Conservation (phyloP, 1,140 invertebrate species). For the Papilio machaon region DNA sequence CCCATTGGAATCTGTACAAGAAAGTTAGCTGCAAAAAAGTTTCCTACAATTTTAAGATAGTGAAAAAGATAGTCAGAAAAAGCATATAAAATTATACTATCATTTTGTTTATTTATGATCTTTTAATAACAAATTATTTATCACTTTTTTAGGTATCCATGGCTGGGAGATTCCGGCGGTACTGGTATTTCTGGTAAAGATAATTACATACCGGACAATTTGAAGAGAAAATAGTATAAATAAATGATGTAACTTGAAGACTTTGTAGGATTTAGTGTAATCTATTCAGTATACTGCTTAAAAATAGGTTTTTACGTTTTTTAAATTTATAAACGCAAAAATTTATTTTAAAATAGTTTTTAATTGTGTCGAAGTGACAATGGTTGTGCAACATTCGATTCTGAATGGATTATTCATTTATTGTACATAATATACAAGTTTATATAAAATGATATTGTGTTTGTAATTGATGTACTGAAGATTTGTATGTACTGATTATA, state of each 20-base stretch:
- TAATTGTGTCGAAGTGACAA: constrained; percentile 9
- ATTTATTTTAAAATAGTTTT: constrained; percentile 11
- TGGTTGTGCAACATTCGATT: constrained; percentile 31
- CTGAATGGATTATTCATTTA: constrained; percentile 48
- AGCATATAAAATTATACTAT: no score
- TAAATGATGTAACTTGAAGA: constrained; percentile 39
- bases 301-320: constrained; percentile 26
- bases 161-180: constrained; percentile 92
- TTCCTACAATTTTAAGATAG: no score
- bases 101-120: constrained; percentile 1
- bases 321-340: constrained; percentile 24
- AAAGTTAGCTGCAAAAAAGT: no score
- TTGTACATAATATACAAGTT: constrained; percentile 38
- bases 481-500: background rate
- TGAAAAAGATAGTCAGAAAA: no score
- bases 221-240: constrained; percentile 70
- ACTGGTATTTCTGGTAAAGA: constrained; percentile 89
- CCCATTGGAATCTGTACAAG: no score
- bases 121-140: constrained; percentile 14
- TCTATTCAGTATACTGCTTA: constrained; percentile 55
- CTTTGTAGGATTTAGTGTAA: constrained; percentile 43
- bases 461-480: background rate
- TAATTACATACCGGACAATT: constrained; percentile 90
- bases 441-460: constrained; percentile 15
- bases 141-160: constrained; percentile 84